Base-by-base conservation (phyloP, 1,140 invertebrate species). In the Drosophila simulans region DNA sequence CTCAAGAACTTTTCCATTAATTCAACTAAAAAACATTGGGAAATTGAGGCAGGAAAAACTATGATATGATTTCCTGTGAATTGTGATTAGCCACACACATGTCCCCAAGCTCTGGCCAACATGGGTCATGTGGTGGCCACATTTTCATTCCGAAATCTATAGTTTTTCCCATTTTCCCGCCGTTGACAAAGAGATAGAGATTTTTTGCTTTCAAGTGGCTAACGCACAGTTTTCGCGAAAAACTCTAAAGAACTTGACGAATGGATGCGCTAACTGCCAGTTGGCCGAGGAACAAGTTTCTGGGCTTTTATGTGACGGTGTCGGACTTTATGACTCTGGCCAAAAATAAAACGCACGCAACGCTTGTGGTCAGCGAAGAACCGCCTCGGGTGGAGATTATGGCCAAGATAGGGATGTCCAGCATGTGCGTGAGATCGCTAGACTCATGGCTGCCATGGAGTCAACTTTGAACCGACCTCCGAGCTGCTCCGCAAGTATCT, bases 341-440 rank as follows among this genome's bases (percentile, higher is more conserved):
- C 84, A 89, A 89, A 89, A 89, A 89, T 89, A 89, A 89, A 90
- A 89, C 77, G 77, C 78, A 80, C 76, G 63, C 77, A 77, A 71
- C 63, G 62, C 76, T 63, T 89, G 84, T 77, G 85, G 85, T 90
- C 84, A 89, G 69, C 76, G 59, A 58, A 54, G 49, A 63, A 37
- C 58, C n/a, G 58, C 58, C 58, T 42, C 22, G 15, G 49, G 31
- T 57, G 56, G 54, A 77, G 82, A 86, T 86, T 66, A 70, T 59
- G 58, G 45, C 35, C 65, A 58, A 86, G 56, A 60, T 85, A 82
- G 62, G 42, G 17, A 78, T 69, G 64, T 63, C 64, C 69, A 79
- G 75, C 59, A 51, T 77, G 66, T 86, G 81, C 78, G 81, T 85
- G 78, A 69, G 72, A 56, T 77, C 42, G 31, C 46, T 53, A 20